Conservation (phyloP, 2,888 invertebrate species). For the Microctonus aethiopoides region DNA sequence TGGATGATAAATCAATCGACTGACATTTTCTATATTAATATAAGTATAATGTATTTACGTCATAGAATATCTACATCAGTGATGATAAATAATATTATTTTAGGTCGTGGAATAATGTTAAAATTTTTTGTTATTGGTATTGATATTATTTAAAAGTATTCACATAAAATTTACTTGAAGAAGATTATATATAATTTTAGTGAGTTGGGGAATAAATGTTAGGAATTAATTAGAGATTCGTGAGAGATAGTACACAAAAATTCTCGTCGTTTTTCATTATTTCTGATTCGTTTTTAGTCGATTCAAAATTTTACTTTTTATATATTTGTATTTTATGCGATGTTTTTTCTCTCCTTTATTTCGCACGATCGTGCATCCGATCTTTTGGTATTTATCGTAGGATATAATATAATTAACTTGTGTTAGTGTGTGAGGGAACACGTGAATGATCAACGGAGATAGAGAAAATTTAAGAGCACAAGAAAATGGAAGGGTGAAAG, state of each 20-base stretch:
- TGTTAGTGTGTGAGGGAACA: background rate
- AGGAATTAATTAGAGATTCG: slow-evolving; percentile 11
- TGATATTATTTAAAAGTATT: background rate
- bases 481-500: background rate
- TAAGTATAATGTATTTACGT: too few species aligned
- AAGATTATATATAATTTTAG: background rate
- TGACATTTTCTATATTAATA: too few species aligned
- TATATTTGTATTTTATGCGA: background rate
- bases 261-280: background rate
- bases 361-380: background rate
- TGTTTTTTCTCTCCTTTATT: background rate
- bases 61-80: too few species aligned
- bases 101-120: too few species aligned
- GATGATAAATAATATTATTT: too few species aligned
- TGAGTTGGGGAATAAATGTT: background rate
- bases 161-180: background rate
- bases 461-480: background rate
- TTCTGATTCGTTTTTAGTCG: background rate
- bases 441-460: background rate
- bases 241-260: slow-evolving; percentile 1
- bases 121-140: too few species aligned
- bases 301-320: background rate
- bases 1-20: too few species aligned
- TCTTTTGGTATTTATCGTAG: background rate
- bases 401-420: too few species aligned